Base-by-base conservation (phyloP, 2,797 vertebrate genomes). In the Cryptoblepharus egeriae region DNA sequence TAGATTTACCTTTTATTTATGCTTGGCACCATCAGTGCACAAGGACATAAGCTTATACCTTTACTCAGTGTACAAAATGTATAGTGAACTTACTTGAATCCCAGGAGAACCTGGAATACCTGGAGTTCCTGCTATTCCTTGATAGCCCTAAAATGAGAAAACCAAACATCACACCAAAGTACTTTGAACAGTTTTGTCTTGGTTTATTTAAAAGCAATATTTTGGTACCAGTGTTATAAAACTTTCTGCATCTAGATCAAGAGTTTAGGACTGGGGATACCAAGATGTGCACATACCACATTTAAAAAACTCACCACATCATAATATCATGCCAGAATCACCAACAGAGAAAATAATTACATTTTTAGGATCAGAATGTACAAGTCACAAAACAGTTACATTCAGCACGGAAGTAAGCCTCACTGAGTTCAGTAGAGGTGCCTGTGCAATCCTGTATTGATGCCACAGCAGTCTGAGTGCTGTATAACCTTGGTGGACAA, bases 51-150 rank as follows among this genome's bases (percentile, higher is more conserved):
- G 3, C 22, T 35, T 78, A 15, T 45, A 67, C 32, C 83, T 75
- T 75, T 75, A 69, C 76, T 79, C 87, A 57, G 11, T 84, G n/a
- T 63, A 39, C 13, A 35, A 73, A 84, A 13, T n/a, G 0, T 71
- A 81, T 57, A 0, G 64, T 68, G 79, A 82, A 90, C 92, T 88
- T 97, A 99, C 98, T 96, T 97, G 95, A 82, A 94, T 83, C 49
- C 98, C 98, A 63, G 97, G 95, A 52, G 94, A 85, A 89, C 98
- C 98, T 91, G 96, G 95, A 79, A 95, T 84, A 49, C 98, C 98
- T 84, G 96, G 91, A 86, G 86, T 95, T 92, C 98, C 98, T 94
- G 96, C 91, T 87, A 91, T 78, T 85, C 98, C 98, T 85, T 96
- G 96, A 82, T 96, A 92, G 52, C 98, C 98, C 98, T 99, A 94